Conservation (phyloP, 1,140 invertebrate species). For the Lasaia peninsularis region DNA sequence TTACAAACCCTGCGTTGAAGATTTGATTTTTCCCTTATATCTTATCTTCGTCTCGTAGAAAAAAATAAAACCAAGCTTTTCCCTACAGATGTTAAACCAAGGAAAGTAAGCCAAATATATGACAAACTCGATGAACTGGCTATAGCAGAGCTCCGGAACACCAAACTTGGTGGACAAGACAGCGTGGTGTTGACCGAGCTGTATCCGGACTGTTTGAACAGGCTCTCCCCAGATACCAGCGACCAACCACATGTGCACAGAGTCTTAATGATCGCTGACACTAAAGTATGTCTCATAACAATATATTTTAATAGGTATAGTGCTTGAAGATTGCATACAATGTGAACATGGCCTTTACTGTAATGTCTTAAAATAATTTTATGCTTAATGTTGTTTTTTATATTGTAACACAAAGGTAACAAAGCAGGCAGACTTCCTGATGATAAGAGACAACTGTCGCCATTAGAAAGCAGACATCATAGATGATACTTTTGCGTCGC, state of each 20-base stretch:
- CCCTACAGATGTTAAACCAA: constrained; percentile 57
- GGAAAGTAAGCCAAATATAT: constrained; percentile 45
- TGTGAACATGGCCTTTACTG: too few species aligned
- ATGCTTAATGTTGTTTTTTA: too few species aligned
- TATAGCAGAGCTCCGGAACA: constrained; percentile 37
- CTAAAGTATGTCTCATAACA: constrained; percentile 43
- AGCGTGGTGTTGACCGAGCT: constrained; percentile 53
- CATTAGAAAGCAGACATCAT: too few species aligned
- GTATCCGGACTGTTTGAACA: constrained; percentile 61
- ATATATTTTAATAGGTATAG: too few species aligned
- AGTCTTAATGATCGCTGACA: constrained; percentile 67
- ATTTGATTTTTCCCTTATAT: too few species aligned
- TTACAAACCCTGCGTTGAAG: too few species aligned
- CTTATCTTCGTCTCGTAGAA: too few species aligned
- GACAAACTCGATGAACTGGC: constrained; percentile 54
- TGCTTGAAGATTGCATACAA: too few species aligned
- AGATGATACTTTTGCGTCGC: too few species aligned
- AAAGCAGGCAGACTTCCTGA: neutral
- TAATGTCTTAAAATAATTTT: too few species aligned
- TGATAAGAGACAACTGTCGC: too few species aligned
- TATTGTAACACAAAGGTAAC: too few species aligned
- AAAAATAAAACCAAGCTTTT: neutral
- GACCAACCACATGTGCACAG: constrained; percentile 55
- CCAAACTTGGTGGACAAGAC: constrained; percentile 45
- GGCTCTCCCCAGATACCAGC: constrained; percentile 59